Base-by-base conservation (phyloP, 2,113 vertebrate species). In the Embiotoca jacksoni region DNA sequence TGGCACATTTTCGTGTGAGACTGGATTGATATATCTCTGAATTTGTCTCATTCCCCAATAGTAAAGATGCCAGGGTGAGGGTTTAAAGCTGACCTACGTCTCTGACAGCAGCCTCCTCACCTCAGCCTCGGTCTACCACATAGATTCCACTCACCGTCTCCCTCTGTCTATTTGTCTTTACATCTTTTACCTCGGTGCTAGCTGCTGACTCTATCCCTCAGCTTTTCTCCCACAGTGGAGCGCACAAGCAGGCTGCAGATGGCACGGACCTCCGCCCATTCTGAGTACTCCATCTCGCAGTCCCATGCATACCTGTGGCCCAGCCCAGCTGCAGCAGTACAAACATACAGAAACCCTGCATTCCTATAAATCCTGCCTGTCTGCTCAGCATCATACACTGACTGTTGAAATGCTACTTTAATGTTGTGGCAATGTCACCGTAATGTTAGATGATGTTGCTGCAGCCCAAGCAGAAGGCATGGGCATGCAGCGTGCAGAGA, bases 131-230 rank as follows among this genome's bases (percentile, higher is more conserved):
- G 14, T 52, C 64, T 41, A 56, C 30, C 73, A 61, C 58, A 56
- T 61, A 31, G 84, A 83, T 73, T 88, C 57, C 58, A 63, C 69
- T 81, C 72, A 36, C 66, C 73, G 50, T 61, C 78, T 57, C 35
- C n/a, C 49, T 61, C 35, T 74, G 80, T 83, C 63, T 85, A 77
- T 91, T 92, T 89, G 63, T 79, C 75, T 85, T 88, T 47, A 83
- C 60, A 61, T 71, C 54, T 69, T 70, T 74, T 72, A 73, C 73
- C 64, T 37, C 57, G 56, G 4, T 33, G 52, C 53, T 60, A 32
- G 64, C 73, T 31, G 73, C 77, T 44, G 46, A 14, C 53, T 65
- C 71, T 60, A 11, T 75, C 66, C 75, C 68, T 36, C 55, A 39
- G 65, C 64, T 46, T 72, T 71, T 81, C 72, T 88, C 83, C 81